Evolutionary conservation across 2,888 invertebrate species (phyloP), one percentile per base, ranked within the genome.

Genomic region (Cerceris rybyensis): DNA sequence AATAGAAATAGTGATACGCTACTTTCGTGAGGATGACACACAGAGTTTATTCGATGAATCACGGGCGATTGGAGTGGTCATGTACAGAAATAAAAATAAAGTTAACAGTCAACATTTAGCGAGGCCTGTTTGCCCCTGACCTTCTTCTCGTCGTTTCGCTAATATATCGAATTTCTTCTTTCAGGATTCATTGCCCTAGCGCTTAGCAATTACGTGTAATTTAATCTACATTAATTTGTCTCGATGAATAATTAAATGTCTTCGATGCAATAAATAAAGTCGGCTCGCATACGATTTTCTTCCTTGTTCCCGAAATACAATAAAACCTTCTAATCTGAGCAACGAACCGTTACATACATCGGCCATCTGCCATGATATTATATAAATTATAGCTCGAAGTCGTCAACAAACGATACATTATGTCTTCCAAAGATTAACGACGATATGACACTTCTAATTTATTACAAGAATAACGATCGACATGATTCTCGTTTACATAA

Each of bases 61-160:
- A 84, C 67, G 49, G 9, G 60, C 73, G 77, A 85, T 80, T 80
- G 75, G 70, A 72, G 75, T 81, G 81, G 78, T 84, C 77, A 81
- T 79, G 74, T 83, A 80, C 70, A 81, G 39, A 81, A 77, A 78
- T 81, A 85, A 81, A 85, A 85, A 85, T 84, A 85, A 84, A 84
- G 42, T 70, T 52, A 71, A 14, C 59, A 63, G 74, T 78, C 65
- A 73, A 78, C 67, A 39, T 58, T 75, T 79, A 74, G 55, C 72
- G 43, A 75, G 60, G 52, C 61, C 57, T 75, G 61, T 72, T 77
- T 68, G 71, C 68, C 75, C 85, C 77, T 81, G 70, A 74, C 75
- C 82, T 69, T 81, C 69, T 73, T 75, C 52, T 68, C 75, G 28
- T 70, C 39, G 52, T 14, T 14, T 57, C 43, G n/a, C 58, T 43